phyloP scores from a whole-genome alignment of 2,113 vertebrate genomes.

The Pardalotus punctatus region DNA sequence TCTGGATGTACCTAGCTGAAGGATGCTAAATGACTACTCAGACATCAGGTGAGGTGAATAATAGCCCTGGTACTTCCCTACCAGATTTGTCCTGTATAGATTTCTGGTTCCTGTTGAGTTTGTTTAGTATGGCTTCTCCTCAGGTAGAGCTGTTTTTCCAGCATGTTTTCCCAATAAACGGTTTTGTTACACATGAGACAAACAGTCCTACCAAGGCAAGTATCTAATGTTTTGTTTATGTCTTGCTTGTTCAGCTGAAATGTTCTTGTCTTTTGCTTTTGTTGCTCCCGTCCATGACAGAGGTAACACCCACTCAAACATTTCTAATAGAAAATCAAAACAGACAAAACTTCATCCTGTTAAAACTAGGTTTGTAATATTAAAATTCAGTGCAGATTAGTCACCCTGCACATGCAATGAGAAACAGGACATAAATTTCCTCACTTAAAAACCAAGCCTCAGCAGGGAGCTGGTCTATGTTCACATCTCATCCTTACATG shows the following conservation, averaged over 20 bases:
- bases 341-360: neutral
- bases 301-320: neutral
- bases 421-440: neutral
- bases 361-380: neutral
- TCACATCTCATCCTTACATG: conserved; percentile 32
- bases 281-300: neutral
- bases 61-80: neutral
- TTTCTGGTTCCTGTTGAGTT: neutral
- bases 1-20: neutral
- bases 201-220: neutral
- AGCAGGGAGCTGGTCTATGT: neutral
- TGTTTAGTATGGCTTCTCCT: neutral
- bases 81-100: neutral
- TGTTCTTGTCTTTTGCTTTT: neutral
- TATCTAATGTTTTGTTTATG: neutral
- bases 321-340: neutral
- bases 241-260: neutral
- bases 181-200: neutral
- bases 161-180: neutral
- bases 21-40: neutral
- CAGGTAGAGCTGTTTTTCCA: neutral
- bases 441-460: neutral
- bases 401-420: neutral
- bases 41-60: neutral
- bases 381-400: neutral